Evolutionary conservation across 2,113 vertebrate genomes (phyloP).

Genomic region (Pygoscelis adeliae): DNA sequence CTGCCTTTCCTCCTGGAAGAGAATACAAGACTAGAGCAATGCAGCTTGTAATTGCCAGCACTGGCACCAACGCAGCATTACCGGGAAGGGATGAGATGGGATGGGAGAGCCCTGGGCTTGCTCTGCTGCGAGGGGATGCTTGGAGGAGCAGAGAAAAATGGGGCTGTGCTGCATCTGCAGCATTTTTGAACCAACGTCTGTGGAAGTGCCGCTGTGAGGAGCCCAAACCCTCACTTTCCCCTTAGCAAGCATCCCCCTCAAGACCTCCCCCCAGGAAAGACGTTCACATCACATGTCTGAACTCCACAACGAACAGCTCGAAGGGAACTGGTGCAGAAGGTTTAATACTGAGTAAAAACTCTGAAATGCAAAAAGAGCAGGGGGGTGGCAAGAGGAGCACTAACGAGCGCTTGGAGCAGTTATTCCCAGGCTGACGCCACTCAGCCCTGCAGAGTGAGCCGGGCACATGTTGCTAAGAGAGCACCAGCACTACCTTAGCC

Average conservation of each 20-base stretch:
- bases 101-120: background rate
- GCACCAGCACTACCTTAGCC: constrained; percentile 24
- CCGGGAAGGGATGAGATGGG: background rate
- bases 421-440: constrained; percentile 77
- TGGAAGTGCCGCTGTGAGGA: background rate
- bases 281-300: rapidly evolving
- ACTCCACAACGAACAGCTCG: background rate
- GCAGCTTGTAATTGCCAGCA: background rate
- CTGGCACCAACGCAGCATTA: background rate
- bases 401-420: constrained; percentile 55
- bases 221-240: background rate
- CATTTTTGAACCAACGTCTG: background rate
- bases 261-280: background rate
- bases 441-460: constrained; percentile 38
- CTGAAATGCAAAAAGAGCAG: background rate
- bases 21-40: background rate
- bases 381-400: background rate
- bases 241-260: background rate
- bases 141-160: rapidly evolving
- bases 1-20: background rate
- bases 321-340: background rate
- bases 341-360: background rate
- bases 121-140: background rate
- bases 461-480: constrained; percentile 79
- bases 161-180: background rate